These are phyloP conservation scores for Osedax fenrisi DNA, from an alignment of 2,888 invertebrate genomes.

Conservation along the genomic window DNA sequence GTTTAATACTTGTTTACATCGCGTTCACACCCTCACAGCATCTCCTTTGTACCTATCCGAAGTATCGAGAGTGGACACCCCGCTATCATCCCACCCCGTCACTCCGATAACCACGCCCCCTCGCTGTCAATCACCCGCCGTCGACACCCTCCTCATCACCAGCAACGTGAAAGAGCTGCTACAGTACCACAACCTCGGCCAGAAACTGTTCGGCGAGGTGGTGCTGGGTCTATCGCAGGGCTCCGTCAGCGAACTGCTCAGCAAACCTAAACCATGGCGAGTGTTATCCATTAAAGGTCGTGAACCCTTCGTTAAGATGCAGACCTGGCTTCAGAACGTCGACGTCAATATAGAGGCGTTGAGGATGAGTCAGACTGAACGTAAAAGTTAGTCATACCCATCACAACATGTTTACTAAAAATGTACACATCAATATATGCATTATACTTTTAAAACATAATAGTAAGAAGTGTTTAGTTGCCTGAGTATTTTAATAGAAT, in stretches of 20 bases:
- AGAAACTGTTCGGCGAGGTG: conserved; percentile 92
- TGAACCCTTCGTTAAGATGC: conserved; percentile 59
- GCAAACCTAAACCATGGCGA: conserved; percentile 97
- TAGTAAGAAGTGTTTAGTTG: too few relatives aligned
- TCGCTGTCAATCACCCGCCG: conserved; percentile 53
- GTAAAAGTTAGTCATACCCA: conserved; percentile 47
- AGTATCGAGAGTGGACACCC: background rate
- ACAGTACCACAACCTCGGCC: conserved; percentile 88
- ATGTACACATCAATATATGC: too few relatives aligned
- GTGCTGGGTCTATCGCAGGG: conserved; percentile 86
- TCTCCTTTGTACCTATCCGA: background rate
- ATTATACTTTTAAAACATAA: too few relatives aligned
- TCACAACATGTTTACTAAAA: background rate
- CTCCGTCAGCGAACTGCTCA: conserved; percentile 82
- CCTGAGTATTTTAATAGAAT: too few relatives aligned
- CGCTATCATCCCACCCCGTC: background rate
- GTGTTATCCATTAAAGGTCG: conserved; percentile 94
- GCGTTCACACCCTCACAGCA: background rate
- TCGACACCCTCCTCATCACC: conserved; percentile 88
- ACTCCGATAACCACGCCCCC: background rate
- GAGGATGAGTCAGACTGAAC: conserved; percentile 54
- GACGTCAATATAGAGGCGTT: conserved; percentile 79
- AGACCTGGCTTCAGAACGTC: conserved; percentile 86
- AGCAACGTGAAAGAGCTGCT: conserved; percentile 92
- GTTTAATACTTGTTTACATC: too few relatives aligned